phyloP scores from a whole-genome alignment of 2,113 vertebrate genomes.

The Camelus dromedarius region DNA sequence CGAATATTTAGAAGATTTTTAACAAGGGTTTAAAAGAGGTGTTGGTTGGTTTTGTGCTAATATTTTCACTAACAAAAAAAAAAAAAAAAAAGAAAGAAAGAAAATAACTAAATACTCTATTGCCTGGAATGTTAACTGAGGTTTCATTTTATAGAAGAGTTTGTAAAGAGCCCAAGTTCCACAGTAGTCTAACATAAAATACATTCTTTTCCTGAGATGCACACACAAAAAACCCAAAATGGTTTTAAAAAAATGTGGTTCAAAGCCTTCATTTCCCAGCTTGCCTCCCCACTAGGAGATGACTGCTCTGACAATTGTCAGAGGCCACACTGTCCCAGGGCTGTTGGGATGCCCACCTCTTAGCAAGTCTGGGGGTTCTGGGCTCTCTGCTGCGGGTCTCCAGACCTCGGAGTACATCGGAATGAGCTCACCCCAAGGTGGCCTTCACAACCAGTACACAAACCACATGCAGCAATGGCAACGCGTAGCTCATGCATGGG shows the following conservation, averaged over 20 bases:
- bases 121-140: not conserved
- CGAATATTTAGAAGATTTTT: not conserved
- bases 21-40: not conserved
- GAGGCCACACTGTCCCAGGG: not conserved
- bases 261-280: constrained; percentile 78
- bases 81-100: not conserved
- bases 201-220: constrained; percentile 58
- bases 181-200: constrained; percentile 71
- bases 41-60: not conserved
- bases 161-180: constrained; percentile 87
- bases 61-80: not conserved
- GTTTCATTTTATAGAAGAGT: constrained; percentile 75
- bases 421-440: not conserved
- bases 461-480: constrained; percentile 81
- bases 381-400: not conserved
- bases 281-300: constrained; percentile 72
- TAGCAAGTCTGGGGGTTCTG: not conserved
- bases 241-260: constrained; percentile 75
- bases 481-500: constrained; percentile 85
- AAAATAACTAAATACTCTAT: not conserved
- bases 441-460: constrained; percentile 77
- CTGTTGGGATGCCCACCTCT: not conserved
- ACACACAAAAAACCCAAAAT: constrained; percentile 71
- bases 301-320: not conserved
- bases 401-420: not conserved